Percentiles rank a stretch among this genome's conserved stretches.
Evolutionary conservation across 2,113 vertebrate species (phyloP).

Genomic region (Lophotis ruficrista): DNA sequence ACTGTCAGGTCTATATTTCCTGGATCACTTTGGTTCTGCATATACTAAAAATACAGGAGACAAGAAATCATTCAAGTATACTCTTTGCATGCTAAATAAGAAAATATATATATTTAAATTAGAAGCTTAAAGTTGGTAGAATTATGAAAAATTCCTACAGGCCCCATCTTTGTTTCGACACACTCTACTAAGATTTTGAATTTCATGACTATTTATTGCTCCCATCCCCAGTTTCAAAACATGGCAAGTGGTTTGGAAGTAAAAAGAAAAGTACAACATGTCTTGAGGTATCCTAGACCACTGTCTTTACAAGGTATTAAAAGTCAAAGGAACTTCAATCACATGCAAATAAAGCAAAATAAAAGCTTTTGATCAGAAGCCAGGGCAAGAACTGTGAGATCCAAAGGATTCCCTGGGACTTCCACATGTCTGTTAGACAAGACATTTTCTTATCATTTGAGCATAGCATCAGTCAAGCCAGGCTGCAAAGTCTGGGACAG

Average conservation of each 20-base stretch:
- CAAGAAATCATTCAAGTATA: neutral
- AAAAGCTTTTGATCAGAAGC: neutral
- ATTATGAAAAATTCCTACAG: neutral
- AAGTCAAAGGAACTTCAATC: neutral
- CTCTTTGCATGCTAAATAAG: neutral
- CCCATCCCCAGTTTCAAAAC: neutral
- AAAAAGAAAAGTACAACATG: neutral
- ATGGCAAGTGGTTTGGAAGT: neutral
- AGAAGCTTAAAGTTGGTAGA: neutral
- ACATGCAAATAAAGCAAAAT: neutral
- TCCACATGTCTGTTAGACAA: neutral
- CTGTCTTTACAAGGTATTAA: neutral
- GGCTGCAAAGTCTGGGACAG: neutral
- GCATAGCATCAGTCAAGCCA: neutral
- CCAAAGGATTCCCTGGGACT: neutral
- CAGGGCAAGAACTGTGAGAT: neutral
- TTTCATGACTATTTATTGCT: neutral
- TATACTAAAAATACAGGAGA: slow-evolving; percentile 70
- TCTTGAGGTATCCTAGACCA: neutral
- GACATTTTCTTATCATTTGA: neutral
- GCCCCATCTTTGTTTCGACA: neutral
- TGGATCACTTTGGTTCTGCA: slow-evolving; percentile 83
- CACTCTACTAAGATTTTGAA: neutral
- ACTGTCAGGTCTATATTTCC: slow-evolving; percentile 84
- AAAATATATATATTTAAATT: neutral